Base-by-base conservation (phyloP, 2,888 invertebrate genomes). In the Fissipunctia ypsillon region DNA sequence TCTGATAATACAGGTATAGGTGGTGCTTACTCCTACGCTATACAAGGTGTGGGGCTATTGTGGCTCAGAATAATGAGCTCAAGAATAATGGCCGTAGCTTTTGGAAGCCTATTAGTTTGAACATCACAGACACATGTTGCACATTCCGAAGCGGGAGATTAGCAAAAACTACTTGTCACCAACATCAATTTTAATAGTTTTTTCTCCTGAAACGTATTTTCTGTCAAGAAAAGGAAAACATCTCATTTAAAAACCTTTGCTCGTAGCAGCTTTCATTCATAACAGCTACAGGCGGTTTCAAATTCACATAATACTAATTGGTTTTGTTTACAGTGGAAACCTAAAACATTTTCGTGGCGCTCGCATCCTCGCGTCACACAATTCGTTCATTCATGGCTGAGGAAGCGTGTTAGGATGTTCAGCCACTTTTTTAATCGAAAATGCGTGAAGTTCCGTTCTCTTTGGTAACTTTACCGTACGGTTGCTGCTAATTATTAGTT, bases 381-480 rank as follows among this genome's bases (percentile, higher is more conserved):
- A 43, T 63, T 66, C 31, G 57, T 59, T 68, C 67, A 76, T 80
- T 85, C 78, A 76, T 73, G 84, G 63, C 61, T 69, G 72, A 56
- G 70, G 73, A 84, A 73, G 56, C 70, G 71, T 56, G 64, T 63
- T 70, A 76, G 77, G 78, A 85, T 78, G 78, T 68, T 74, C 52
- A 56, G 35, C 35, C 43, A 69, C 31, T 67, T 77, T 76, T 76
- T 72, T 70, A 61, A 61, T 71, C 48, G 79, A 84, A 79, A 79
- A 82, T 82, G 77, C 76, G 77, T 82, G 72, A 74, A 72, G 68
- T 85, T 86, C 80, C 87, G 84, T 80, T 86, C 75, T 67, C 66
- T 80, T 84, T 74, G 56, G 68, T 76, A 74, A 80, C 57, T 72
- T 78, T 71, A 70, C 73, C 77, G 81, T 54, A 72, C 61, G 43